Evolutionary conservation across 2,888 invertebrate species (phyloP).

Genomic region (Spatulosminthurus flaviceps): DNA sequence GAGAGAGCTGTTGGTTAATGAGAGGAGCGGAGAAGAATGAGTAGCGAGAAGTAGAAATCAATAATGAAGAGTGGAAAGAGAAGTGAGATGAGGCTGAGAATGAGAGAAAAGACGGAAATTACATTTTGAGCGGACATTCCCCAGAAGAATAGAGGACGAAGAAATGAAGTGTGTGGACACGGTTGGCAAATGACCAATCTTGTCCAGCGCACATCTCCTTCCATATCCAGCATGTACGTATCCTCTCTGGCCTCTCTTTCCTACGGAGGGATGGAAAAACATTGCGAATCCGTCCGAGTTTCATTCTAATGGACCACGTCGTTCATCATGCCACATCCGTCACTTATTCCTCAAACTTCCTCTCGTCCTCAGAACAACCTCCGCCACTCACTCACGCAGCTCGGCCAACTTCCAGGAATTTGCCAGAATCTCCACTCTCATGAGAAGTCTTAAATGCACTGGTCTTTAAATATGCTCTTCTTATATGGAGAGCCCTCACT

Average conservation of each 20-base stretch:
- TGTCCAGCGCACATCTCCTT: background rate
- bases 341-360: background rate
- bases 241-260: too few relatives aligned
- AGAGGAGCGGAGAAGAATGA: background rate
- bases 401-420: too few relatives aligned
- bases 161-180: background rate
- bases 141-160: slow-evolving; percentile 2
- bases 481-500: too few relatives aligned
- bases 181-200: slow-evolving; percentile 5
- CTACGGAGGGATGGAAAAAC: background rate
- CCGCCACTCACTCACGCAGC: too few relatives aligned
- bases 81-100: slow-evolving; percentile 15
- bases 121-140: slow-evolving; percentile 43
- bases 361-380: too few relatives aligned
- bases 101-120: slow-evolving; percentile 42
- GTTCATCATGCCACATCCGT: slow-evolving; percentile 9
- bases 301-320: slow-evolving; percentile 8
- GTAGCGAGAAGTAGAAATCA: slow-evolving; percentile 32
- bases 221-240: too few relatives aligned
- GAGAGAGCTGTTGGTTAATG: background rate
- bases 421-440: too few relatives aligned
- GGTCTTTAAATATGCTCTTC: too few relatives aligned
- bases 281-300: background rate
- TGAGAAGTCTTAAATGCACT: too few relatives aligned
- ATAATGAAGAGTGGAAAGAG: slow-evolving; percentile 23